Evolutionary conservation across 2,888 invertebrate genomes (phyloP).

Genomic region (Timema podura): DNA sequence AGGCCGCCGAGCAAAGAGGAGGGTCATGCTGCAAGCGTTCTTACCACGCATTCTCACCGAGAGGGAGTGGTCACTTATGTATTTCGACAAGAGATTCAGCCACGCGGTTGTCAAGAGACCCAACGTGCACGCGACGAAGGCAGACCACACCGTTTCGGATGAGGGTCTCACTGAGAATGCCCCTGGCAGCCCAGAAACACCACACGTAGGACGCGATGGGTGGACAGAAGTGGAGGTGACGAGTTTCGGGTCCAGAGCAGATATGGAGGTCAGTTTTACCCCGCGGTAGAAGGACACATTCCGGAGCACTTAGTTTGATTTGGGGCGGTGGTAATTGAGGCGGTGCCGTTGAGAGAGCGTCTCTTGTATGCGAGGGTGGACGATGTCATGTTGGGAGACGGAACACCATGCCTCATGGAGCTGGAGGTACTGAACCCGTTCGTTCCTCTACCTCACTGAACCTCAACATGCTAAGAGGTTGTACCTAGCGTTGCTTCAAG

Average conservation of each 20-base stretch:
- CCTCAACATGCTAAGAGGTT: neutral
- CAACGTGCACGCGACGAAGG: neutral
- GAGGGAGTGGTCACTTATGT: conserved; percentile 10
- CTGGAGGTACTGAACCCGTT: conserved; percentile 5
- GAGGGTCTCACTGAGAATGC: too few species aligned
- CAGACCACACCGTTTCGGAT: too few species aligned
- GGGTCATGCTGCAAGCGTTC: too few species aligned
- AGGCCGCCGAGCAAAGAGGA: too few species aligned
- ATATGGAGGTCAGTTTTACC: neutral
- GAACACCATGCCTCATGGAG: conserved; percentile 10
- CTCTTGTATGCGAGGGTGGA: neutral
- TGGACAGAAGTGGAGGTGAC: neutral
- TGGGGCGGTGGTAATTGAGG: neutral
- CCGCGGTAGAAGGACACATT: neutral
- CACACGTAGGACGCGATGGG: too few species aligned
- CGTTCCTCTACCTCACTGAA: neutral
- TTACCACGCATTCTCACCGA: neutral
- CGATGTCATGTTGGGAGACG: neutral
- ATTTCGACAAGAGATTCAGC: neutral
- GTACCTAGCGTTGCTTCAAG: neutral
- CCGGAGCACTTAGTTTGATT: neutral
- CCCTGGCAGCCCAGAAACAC: too few species aligned
- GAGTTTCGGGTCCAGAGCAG: neutral
- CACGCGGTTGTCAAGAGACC: conserved; percentile 9
- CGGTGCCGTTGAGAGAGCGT: neutral